phyloP scores from a whole-genome alignment of 1,140 invertebrate genomes.

The Atta colombica region DNA sequence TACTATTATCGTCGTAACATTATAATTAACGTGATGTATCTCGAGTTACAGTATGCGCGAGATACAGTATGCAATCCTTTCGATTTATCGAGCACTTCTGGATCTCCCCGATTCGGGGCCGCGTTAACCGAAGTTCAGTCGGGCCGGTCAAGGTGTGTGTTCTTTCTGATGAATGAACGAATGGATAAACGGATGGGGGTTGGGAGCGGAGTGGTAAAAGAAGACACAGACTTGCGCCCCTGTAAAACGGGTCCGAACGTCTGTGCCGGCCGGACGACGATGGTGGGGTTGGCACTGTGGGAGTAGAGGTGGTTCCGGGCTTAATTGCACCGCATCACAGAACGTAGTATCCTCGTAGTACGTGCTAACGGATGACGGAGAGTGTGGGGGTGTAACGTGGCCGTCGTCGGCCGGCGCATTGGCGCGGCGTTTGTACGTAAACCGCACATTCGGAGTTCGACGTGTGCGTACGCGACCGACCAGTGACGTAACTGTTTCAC shows the following conservation, averaged over 20 bases:
- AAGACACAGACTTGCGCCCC: conserved; percentile 76
- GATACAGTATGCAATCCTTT: background rate
- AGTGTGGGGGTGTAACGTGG: conserved; percentile 64
- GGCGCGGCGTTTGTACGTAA: conserved; percentile 68
- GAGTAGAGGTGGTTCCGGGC: conserved; percentile 46
- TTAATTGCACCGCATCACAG: conserved; percentile 76
- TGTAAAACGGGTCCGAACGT: conserved; percentile 58
- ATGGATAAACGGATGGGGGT: conserved; percentile 69
- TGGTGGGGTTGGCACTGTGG: conserved; percentile 41
- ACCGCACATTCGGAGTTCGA: conserved; percentile 62
- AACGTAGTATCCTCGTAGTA: conserved; percentile 79
- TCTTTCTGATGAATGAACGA: conserved; percentile 76
- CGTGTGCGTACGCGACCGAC: conserved; percentile 51
- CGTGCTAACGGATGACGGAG: conserved; percentile 65
- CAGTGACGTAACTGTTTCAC: conserved; percentile 57
- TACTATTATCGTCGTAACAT: background rate
- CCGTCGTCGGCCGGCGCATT: conserved; percentile 24
- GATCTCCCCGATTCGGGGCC: background rate
- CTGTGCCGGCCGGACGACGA: conserved; percentile 41
- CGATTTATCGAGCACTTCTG: conserved; percentile 9
- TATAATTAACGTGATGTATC: background rate
- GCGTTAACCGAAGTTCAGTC: conserved; percentile 30
- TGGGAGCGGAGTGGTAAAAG: conserved; percentile 58
- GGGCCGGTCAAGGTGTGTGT: conserved; percentile 66
- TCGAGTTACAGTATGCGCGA: background rate